phyloP scores from a whole-genome alignment of 1,140 invertebrate genomes.

The Drosophila arawakana region DNA sequence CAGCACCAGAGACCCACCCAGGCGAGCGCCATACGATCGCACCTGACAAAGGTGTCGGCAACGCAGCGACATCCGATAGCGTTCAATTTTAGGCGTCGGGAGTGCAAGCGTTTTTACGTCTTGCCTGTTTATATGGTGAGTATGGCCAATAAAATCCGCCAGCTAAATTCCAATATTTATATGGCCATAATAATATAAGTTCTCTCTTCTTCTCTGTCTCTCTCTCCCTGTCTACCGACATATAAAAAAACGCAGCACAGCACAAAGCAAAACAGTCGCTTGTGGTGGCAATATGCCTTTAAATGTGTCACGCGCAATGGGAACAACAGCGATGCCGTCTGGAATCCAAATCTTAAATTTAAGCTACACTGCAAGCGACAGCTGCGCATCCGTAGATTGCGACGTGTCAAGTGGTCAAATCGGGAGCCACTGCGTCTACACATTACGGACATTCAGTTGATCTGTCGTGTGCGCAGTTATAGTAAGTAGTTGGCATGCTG shows the following conservation, averaged over 20 bases:
- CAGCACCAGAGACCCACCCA: constrained; percentile 62
- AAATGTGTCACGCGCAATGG: constrained; percentile 67
- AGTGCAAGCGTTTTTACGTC: constrained; percentile 73
- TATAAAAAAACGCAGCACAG: constrained; percentile 53
- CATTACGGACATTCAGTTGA: constrained; percentile 64
- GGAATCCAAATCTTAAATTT: constrained; percentile 73
- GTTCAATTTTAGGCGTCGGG: constrained; percentile 70
- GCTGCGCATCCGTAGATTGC: constrained; percentile 67
- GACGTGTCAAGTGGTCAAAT: constrained; percentile 53
- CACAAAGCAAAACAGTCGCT: constrained; percentile 67
- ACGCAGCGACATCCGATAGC: constrained; percentile 69
- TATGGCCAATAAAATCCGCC: constrained; percentile 40
- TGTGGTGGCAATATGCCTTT: constrained; percentile 76
- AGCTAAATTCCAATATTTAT: constrained; percentile 29
- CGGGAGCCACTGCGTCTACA: constrained; percentile 62
- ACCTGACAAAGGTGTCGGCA: constrained; percentile 75
- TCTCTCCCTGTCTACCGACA: constrained; percentile 4
- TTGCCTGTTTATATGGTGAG: constrained; percentile 76
- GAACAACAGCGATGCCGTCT: constrained; percentile 27
- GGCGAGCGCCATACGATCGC: constrained; percentile 71
- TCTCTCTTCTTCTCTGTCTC: constrained; percentile 1
- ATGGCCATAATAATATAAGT: constrained; percentile 38
- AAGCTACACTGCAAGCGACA: constrained; percentile 66
- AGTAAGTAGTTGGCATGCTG: constrained; percentile 26
- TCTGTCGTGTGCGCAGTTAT: constrained; percentile 61